These are phyloP conservation scores for Pagetopsis macropterus DNA, from an alignment of 2,797 vertebrate genomes.

Conservation along the genomic window DNA sequence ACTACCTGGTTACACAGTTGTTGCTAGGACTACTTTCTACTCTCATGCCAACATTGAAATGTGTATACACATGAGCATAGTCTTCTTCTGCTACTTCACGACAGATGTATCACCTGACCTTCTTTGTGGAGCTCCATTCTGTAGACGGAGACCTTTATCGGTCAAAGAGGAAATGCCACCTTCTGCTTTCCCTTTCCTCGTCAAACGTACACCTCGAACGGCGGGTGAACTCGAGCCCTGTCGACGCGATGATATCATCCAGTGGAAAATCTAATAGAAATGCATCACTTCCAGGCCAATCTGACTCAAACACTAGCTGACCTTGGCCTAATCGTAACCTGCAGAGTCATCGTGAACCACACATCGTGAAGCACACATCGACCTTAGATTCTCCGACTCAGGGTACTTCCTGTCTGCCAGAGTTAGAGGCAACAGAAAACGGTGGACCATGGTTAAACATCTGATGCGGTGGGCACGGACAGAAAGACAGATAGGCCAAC, in stretches of 20 bases:
- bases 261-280: conserved; percentile 30
- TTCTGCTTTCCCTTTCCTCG: not conserved
- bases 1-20: not conserved
- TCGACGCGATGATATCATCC: conserved; percentile 33
- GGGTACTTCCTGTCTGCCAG: conserved; percentile 2
- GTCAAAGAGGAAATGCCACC: conserved; percentile 34
- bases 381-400: not conserved
- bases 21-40: not conserved
- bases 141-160: conserved; percentile 17
- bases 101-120: conserved; percentile 22
- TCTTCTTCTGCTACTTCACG: not conserved
- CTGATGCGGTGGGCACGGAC: conserved; percentile 12
- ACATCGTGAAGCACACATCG: conserved; percentile 17
- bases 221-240: conserved; percentile 18
- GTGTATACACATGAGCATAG: not conserved
- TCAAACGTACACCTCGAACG: conserved; percentile 37
- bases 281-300: conserved; percentile 34
- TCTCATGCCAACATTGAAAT: not conserved
- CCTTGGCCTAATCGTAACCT: conserved; percentile 21
- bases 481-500: conserved; percentile 11
- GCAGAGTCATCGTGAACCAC: conserved; percentile 5
- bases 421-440: not conserved
- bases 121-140: not conserved
- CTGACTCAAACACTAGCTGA: conserved; percentile 32
- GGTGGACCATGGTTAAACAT: not conserved